Evolutionary conservation across 2,113 vertebrate species (phyloP), one percentile per base, ranked within the genome.

Genomic region (Urocolius indicus): DNA sequence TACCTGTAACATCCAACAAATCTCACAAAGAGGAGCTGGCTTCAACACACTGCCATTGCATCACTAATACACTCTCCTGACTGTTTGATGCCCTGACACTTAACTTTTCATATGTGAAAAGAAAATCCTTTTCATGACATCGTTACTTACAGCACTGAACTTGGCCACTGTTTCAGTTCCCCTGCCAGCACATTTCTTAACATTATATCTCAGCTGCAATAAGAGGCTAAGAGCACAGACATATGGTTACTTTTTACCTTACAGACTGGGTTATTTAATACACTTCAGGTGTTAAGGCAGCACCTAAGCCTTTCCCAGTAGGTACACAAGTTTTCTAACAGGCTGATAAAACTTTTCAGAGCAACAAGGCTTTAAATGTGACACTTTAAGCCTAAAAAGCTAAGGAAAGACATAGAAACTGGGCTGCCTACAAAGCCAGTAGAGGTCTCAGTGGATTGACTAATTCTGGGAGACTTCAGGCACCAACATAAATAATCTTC

Each of bases 151-250:
- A 2, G 1, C 10, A 54, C 75, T 81, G 84, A 91, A 63, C 34
- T 16, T 43, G 66, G 89, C 43, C 71, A 51, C 74, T 72, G 16
- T 29, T 79, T 78, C 88, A 48, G 65, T 48, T 41, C 57, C 77
- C 38, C 87, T 69, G 54, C 71, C 87, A 91, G 61, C 52, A 59
- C 58, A 69, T 16, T 68, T 82, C 81, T 63, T 22, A 84, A 65
- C 21, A 11, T 59, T 32, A 43, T 19, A 45, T 48, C 76, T 84
- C 84, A 92, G 85, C 36, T 94, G 78, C 81, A 76, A 66, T 43
- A 75, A 77, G 51, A 93, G 48, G 67, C 32, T 79, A 32, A 91
- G 82, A 89, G 81, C 75, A 76, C 36, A 93, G 69, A 90, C 89
- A 91, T 38, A 51, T 0, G 2, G 49, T 2, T 78, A 74, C 67